phyloP scores from a whole-genome alignment of 2,797 vertebrate species.

The Oophaga sylvatica region DNA sequence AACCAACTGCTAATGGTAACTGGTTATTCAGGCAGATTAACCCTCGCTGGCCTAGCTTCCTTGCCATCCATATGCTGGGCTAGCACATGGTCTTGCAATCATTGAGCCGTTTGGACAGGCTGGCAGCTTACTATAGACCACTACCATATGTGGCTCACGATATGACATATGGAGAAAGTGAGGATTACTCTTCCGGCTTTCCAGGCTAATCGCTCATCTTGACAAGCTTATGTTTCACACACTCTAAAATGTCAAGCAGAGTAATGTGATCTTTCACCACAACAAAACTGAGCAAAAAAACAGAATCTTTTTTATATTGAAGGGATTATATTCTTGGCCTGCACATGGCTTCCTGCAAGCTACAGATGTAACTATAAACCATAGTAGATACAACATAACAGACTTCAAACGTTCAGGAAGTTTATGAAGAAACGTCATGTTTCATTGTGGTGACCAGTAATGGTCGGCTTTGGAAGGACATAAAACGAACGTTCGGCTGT shows the following conservation, averaged over 20 bases:
- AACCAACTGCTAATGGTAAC: constrained; percentile 29
- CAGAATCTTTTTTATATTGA: background rate
- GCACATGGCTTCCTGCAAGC: background rate
- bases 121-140: constrained; percentile 40
- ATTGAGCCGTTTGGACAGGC: constrained; percentile 50
- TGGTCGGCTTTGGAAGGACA: background rate
- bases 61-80: constrained; percentile 27
- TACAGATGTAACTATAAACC: constrained; percentile 5
- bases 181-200: constrained; percentile 50
- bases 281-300: constrained; percentile 36
- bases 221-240: constrained; percentile 61
- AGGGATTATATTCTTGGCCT: background rate
- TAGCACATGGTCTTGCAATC: constrained; percentile 52
- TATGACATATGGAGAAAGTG: constrained; percentile 57
- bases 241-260: constrained; percentile 47
- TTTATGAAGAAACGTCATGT: background rate
- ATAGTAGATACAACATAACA: background rate
- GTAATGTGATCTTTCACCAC: constrained; percentile 43
- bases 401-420: background rate
- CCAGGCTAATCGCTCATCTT: constrained; percentile 55
- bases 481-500: background rate
- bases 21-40: constrained; percentile 34
- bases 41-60: constrained; percentile 5
- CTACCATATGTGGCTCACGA: constrained; percentile 52
- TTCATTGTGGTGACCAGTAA: background rate